Percentiles rank a stretch among this genome's conserved stretches.
Conservation (phyloP, 2,888 invertebrate genomes). For the Rugalucina vietnamica region DNA sequence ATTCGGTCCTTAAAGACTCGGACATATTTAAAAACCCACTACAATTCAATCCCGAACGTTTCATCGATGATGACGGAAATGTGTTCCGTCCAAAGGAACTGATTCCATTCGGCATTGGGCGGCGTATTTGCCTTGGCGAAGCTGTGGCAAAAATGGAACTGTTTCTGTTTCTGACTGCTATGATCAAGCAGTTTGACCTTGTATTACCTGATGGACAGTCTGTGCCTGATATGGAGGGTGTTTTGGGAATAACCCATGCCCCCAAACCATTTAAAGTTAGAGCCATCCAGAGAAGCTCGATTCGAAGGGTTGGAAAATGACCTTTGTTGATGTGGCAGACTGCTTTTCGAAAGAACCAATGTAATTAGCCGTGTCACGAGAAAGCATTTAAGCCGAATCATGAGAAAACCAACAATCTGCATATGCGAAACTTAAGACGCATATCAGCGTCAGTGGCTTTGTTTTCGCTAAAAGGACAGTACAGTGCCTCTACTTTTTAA, state of each 20-base stretch:
- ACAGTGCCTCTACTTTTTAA: too few relatives aligned
- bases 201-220: conserved; percentile 6
- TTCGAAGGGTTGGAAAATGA: too few relatives aligned
- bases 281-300: background rate
- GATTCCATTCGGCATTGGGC: conserved; percentile 54
- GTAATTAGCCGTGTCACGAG: too few relatives aligned
- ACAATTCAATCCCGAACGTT: conserved; percentile 51
- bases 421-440: too few relatives aligned
- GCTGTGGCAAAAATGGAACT: conserved; percentile 58
- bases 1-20: conserved; percentile 52
- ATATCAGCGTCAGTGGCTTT: too few relatives aligned
- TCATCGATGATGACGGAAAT: conserved; percentile 29
- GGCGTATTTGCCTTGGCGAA: conserved; percentile 59
- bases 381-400: too few relatives aligned
- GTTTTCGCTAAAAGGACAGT: too few relatives aligned
- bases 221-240: conserved; percentile 25
- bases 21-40: conserved; percentile 42
- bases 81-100: conserved; percentile 44
- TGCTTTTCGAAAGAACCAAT: too few relatives aligned
- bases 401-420: too few relatives aligned
- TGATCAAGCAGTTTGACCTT: conserved; percentile 50
- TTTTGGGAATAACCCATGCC: conserved; percentile 47
- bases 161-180: conserved; percentile 52
- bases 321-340: too few relatives aligned
- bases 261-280: conserved; percentile 39